Conservation (phyloP, 2,113 vertebrate genomes). For the Galbula dea region DNA sequence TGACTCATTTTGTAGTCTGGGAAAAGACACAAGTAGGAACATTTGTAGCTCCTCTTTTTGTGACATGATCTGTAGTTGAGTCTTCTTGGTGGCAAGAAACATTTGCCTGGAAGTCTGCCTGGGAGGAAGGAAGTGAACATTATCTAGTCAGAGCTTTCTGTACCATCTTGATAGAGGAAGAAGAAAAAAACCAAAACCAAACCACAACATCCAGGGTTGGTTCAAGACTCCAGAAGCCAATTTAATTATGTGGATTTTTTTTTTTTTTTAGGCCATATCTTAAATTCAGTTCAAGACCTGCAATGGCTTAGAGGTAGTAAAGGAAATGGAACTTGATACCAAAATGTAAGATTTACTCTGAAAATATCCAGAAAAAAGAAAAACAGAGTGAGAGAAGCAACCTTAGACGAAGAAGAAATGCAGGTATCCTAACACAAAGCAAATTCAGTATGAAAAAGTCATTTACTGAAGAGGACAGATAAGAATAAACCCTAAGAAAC, state of each 20-base stretch:
- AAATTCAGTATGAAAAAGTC: background rate
- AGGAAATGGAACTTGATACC: background rate
- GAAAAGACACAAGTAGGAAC: background rate
- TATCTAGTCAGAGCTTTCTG: background rate
- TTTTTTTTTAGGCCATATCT: background rate
- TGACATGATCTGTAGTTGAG: background rate
- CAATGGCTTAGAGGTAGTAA: background rate
- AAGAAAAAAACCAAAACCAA: background rate
- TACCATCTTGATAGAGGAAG: background rate
- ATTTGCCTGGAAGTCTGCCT: background rate
- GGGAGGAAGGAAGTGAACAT: background rate
- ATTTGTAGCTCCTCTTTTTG: background rate
- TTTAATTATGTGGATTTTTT: background rate
- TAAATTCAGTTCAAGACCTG: background rate
- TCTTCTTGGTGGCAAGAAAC: background rate
- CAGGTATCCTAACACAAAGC: background rate
- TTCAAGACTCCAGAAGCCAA: background rate
- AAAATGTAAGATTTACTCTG: background rate
- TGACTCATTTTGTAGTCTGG: background rate
- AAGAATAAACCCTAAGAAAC: background rate
- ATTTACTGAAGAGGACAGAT: background rate
- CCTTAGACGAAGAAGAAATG: slow-evolving; percentile 4
- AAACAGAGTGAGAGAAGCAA: background rate
- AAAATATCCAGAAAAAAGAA: background rate
- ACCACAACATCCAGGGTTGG: background rate